These are phyloP conservation scores for Tautogolabrus adspersus DNA, from an alignment of 2,113 vertebrate species.

Conservation along the genomic window DNA sequence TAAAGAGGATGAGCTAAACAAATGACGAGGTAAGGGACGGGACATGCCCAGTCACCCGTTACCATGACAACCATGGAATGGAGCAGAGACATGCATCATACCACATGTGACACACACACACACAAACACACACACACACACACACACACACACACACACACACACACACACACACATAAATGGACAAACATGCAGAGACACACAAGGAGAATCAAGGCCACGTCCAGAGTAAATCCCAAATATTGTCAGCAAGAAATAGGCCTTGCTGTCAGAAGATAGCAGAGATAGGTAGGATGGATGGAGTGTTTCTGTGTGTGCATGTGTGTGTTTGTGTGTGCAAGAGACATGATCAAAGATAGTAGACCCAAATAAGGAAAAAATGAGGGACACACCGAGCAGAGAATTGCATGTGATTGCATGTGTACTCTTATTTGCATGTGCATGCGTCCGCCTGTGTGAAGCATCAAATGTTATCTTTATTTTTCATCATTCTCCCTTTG, in stretches of 20 bases:
- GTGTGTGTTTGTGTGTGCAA: conserved; percentile 14
- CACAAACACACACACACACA: conserved; percentile 14
- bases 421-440: conserved; percentile 18
- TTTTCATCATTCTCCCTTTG: conserved; percentile 29
- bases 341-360: conserved; percentile 30
- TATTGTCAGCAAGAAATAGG: conserved; percentile 61
- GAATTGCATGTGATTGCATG: conserved; percentile 39
- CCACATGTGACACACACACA: conserved; percentile 17
- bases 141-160: conserved; percentile 35
- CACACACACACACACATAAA: conserved; percentile 21
- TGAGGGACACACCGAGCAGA: conserved; percentile 11
- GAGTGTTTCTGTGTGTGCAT: conserved; percentile 7
- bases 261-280: conserved; percentile 62
- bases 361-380: conserved; percentile 44
- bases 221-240: conserved; percentile 69
- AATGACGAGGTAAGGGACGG: not conserved
- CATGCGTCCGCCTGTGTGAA: not conserved
- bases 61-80: conserved; percentile 56
- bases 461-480: conserved; percentile 22
- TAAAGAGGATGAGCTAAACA: not conserved
- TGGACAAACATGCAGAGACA: conserved; percentile 8
- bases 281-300: conserved; percentile 53
- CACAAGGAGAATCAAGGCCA: conserved; percentile 60
- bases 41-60: conserved; percentile 38
- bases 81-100: conserved; percentile 51